These are phyloP conservation scores for Oenanthe oenanthe DNA, from an alignment of 2,113 vertebrate species.

Conservation along the genomic window DNA sequence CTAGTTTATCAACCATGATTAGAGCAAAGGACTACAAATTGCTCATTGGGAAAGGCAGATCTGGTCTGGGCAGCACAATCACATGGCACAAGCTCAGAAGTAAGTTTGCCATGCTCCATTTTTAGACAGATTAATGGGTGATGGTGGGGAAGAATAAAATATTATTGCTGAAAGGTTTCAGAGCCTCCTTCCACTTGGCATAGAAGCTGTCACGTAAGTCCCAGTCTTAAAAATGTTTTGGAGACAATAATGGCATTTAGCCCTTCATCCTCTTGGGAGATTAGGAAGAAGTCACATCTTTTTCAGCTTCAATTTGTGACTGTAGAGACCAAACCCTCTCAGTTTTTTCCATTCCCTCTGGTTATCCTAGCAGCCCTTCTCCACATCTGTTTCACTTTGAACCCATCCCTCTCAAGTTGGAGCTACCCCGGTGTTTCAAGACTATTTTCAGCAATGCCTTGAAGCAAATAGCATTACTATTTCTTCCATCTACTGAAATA, in stretches of 20 bases:
- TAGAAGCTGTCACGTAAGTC: background rate
- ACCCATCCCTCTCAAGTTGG: background rate
- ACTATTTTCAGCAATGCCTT: background rate
- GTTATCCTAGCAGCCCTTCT: background rate
- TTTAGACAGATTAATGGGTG: background rate
- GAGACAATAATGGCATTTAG: background rate
- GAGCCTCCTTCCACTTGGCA: background rate
- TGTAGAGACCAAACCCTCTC: background rate
- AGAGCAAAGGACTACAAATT: background rate
- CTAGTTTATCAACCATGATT: background rate
- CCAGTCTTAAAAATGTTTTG: background rate
- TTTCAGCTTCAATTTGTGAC: background rate
- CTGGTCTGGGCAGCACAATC: background rate
- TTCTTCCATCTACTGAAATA: background rate
- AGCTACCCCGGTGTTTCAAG: background rate
- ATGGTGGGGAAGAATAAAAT: background rate
- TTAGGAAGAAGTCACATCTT: background rate
- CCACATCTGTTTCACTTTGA: background rate
- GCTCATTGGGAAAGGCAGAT: background rate
- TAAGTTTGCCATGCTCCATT: rapidly evolving
- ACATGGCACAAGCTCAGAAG: background rate
- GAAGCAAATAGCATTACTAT: background rate
- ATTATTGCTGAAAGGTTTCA: background rate
- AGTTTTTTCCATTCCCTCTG: background rate
- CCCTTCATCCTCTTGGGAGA: background rate